phyloP scores from a whole-genome alignment of 2,797 vertebrate genomes.

The Anableps anableps region DNA sequence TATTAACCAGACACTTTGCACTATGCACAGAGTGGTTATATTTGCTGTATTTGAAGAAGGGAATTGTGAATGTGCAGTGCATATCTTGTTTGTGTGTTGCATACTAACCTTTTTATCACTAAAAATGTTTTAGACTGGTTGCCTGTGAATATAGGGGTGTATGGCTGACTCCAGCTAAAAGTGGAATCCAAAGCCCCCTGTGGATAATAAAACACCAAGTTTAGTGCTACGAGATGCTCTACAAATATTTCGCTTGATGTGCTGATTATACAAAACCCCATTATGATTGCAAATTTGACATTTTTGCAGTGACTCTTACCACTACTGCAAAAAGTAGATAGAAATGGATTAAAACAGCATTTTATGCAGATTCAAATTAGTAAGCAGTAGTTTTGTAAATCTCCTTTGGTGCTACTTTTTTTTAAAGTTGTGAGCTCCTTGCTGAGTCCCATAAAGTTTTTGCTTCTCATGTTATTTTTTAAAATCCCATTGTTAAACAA shows the following conservation, averaged over 20 bases:
- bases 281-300: background rate
- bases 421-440: background rate
- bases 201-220: background rate
- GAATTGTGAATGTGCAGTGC: background rate
- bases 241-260: background rate
- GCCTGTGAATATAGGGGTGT: background rate
- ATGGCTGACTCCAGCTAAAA: background rate
- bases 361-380: background rate
- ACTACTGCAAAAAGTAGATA: background rate
- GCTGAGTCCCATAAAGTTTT: background rate
- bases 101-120: background rate
- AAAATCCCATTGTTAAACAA: background rate
- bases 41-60: background rate
- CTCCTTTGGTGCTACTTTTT: background rate
- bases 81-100: too few relatives aligned
- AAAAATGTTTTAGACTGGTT: background rate
- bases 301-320: background rate
- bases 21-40: background rate
- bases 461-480: background rate
- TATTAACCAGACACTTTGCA: background rate
- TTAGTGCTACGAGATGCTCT: background rate
- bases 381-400: background rate
- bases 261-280: background rate
- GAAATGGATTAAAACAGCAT: background rate
- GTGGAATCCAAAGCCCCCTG: background rate